These are phyloP conservation scores for Nyctibius bracteatus DNA, from an alignment of 2,113 vertebrate genomes.

Conservation along the genomic window DNA sequence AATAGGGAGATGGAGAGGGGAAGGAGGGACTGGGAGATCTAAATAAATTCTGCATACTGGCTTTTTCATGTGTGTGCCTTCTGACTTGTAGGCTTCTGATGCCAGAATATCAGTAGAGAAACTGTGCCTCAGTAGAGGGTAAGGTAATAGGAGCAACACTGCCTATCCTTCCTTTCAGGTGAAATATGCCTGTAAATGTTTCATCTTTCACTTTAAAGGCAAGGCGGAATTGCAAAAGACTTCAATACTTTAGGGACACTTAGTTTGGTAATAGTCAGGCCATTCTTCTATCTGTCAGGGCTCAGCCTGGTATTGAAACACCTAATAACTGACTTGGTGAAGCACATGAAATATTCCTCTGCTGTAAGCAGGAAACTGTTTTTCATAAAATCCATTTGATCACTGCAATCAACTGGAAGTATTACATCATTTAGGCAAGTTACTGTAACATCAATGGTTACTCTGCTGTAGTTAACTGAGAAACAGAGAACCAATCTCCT, in stretches of 20 bases:
- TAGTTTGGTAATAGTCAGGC: not conserved
- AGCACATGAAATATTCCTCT: not conserved
- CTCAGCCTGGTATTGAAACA: not conserved
- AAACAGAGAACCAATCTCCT: not conserved
- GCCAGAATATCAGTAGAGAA: not conserved
- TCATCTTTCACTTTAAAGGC: conserved; percentile 41
- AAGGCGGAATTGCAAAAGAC: not conserved
- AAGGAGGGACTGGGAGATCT: not conserved
- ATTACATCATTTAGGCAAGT: not conserved
- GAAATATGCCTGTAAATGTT: conserved; percentile 10
- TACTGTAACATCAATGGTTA: not conserved
- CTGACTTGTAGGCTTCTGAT: not conserved
- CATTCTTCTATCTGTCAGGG: conserved; percentile 18
- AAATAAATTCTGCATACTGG: not conserved
- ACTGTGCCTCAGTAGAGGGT: not conserved
- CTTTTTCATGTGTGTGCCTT: not conserved
- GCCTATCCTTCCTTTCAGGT: not conserved
- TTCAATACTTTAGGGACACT: conserved; percentile 18
- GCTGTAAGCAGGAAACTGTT: not conserved
- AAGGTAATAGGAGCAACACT: not conserved
- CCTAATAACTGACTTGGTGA: not conserved
- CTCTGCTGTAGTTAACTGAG: not conserved
- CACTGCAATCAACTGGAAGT: not conserved
- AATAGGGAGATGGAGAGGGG: not conserved
- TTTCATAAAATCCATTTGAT: not conserved